Percentiles rank a stretch among this genome's conserved stretches.
Conservation (phyloP, 2,888 invertebrate genomes). For the Malthinus seriepunctatus region DNA sequence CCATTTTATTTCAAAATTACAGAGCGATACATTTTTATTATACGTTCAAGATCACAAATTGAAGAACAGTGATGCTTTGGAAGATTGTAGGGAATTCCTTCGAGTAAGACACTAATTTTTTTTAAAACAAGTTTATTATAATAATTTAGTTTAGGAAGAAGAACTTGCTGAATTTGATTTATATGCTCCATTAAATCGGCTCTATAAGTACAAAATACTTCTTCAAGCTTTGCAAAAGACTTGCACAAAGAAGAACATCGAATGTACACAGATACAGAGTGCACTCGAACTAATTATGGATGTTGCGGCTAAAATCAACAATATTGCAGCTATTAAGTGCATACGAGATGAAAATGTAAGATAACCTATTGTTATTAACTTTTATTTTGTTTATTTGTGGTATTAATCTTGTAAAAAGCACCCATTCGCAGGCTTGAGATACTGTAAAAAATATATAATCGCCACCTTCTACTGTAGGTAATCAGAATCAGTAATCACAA, state of each 20-base stretch:
- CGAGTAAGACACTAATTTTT: not conserved
- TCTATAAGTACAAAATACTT: constrained; percentile 17
- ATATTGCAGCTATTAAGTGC: constrained; percentile 5
- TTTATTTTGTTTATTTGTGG: too few species aligned
- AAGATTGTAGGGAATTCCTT: constrained; percentile 10
- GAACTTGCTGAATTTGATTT: constrained; percentile 2
- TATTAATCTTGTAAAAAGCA: too few species aligned
- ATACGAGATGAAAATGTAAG: constrained; percentile 20
- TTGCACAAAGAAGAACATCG: constrained; percentile 1
- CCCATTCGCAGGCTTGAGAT: too few species aligned
- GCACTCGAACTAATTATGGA: constrained; percentile 5
- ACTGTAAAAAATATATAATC: too few species aligned
- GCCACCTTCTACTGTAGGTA: too few species aligned
- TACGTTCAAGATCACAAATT: constrained; percentile 15
- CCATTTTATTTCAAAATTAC: not conserved
- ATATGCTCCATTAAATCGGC: constrained; percentile 13
- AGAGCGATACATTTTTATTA: constrained; percentile 4
- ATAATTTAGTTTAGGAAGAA: constrained; percentile 2
- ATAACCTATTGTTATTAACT: not conserved
- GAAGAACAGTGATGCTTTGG: constrained; percentile 7
- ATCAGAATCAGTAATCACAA: too few species aligned
- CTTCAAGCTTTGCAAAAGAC: constrained; percentile 9
- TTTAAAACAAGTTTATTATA: not conserved
- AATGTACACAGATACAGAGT: not conserved
- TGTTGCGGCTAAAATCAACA: constrained; percentile 10